Evolutionary conservation across 2,888 invertebrate species (phyloP), one percentile per base, ranked within the genome.

Genomic region (Orchesellides sinensis): DNA sequence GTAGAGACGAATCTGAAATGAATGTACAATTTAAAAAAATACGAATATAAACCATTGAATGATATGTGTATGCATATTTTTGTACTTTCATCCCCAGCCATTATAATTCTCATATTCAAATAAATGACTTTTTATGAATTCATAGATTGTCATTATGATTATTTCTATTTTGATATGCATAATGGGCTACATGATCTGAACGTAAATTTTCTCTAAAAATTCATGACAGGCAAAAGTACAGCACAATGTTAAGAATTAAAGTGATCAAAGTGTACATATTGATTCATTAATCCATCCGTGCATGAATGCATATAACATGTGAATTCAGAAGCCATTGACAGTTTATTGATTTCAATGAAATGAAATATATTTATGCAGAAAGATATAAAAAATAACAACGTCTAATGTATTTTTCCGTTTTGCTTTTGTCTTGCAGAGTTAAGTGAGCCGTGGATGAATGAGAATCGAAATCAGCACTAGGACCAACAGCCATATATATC

Each of bases 301-400:
- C 29, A 69, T 69, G n/a, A 49, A 61, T 73, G 21, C 56, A 27
- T 68, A 14, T 61, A 32, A 6, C 1, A 29, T n/a, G 6, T 17
- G 21, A 21, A 17, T 8, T 69, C 63, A 80, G 73, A 80, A 80
- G 72, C 80, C 73, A 73, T 74, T 81, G 81, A 74, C 81, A 81
- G 81, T 52, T 81, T 81, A 81, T 81, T 81, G 81, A 81, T 81
- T 81, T 73, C 73, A 81, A 74, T 65, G 49, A 70, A 73, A 61
- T 66, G 73, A 66, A 32, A 69, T 69, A 69, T 54, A 35, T 56
- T 21, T 47, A 1, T 10, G n/a, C 10, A 35, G 35, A 56, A 70
- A 40, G 49, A 49, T 72, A 63, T n/a, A 47, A 65, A 66, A 63
- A 52, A 78, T 52, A 78, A 69, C 56, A 35, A 40, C 12, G 21